phyloP scores from a whole-genome alignment of 2,888 invertebrate species.

The Limnephilus marmoratus region DNA sequence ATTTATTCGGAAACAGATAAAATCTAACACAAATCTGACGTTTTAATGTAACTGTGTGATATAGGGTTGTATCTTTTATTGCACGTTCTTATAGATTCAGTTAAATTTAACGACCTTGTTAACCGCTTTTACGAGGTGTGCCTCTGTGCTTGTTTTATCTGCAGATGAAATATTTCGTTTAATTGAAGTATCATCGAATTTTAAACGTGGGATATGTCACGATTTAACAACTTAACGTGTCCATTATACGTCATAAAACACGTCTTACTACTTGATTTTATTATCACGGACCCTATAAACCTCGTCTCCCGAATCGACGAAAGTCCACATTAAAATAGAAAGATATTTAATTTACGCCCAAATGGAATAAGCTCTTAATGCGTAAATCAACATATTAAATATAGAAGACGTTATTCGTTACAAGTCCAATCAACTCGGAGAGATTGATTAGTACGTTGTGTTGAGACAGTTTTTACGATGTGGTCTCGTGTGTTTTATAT shows the following conservation, averaged over 20 bases:
- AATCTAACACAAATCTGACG: slow-evolving; percentile 2
- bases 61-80: slow-evolving; percentile 12
- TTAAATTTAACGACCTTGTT: slow-evolving; percentile 40
- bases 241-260: slow-evolving; percentile 51
- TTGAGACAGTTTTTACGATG: slow-evolving; percentile 63
- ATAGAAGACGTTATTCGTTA: slow-evolving; percentile 34
- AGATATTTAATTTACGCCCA: slow-evolving; percentile 10
- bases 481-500: slow-evolving; percentile 59
- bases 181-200: slow-evolving; percentile 54
- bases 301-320: neutral
- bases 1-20: neutral
- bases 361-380: neutral
- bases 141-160: slow-evolving; percentile 34
- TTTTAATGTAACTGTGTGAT: neutral
- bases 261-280: slow-evolving; percentile 51
- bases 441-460: slow-evolving; percentile 60
- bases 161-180: slow-evolving; percentile 36
- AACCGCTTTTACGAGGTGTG: slow-evolving; percentile 36
- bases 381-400: slow-evolving; percentile 51
- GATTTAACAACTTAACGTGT: slow-evolving; percentile 51
- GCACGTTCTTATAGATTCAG: slow-evolving; percentile 8
- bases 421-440: slow-evolving; percentile 55
- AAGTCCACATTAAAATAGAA: slow-evolving; percentile 7
- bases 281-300: slow-evolving; percentile 26
- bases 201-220: slow-evolving; percentile 58